phyloP scores from a whole-genome alignment of 2,888 invertebrate genomes.

The Hydriomena furcata region DNA sequence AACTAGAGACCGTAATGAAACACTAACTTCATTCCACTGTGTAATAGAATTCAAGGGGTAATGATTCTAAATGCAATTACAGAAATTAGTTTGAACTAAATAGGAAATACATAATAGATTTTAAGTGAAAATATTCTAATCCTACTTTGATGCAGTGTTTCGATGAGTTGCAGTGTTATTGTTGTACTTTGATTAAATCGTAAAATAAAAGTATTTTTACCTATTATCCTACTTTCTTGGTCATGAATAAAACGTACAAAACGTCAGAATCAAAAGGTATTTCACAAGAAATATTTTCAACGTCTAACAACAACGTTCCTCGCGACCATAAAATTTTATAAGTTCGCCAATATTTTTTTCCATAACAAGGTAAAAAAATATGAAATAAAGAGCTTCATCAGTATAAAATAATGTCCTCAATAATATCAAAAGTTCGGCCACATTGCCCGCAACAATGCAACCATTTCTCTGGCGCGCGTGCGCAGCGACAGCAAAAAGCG shows the following conservation, averaged over 20 bases:
- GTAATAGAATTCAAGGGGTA: slow-evolving; percentile 9
- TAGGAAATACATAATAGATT: not conserved
- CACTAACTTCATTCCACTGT: slow-evolving; percentile 13
- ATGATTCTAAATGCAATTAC: slow-evolving; percentile 12
- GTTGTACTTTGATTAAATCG: no score
- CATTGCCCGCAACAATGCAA: slow-evolving; percentile 23
- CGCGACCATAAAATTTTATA: no score
- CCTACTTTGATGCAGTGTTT: not conserved
- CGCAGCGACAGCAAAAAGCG: slow-evolving; percentile 12
- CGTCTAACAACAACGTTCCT: no score
- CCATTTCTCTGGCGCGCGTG: slow-evolving; percentile 29
- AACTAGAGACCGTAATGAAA: slow-evolving; percentile 15
- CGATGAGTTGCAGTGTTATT: not conserved
- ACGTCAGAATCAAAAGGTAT: no score
- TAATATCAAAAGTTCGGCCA: slow-evolving; percentile 16
- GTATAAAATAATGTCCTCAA: slow-evolving; percentile 4
- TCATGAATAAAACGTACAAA: no score
- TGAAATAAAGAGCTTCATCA: no score
- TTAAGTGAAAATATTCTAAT: slow-evolving; percentile 2
- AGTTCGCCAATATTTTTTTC: no score
- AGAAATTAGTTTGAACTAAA: slow-evolving; percentile 7
- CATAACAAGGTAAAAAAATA: no score
- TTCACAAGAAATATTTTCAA: no score
- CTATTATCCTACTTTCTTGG: no score
- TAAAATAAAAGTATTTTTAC: no score